Conservation (phyloP, 2,797 vertebrate genomes). For the Poecilia velifera region DNA sequence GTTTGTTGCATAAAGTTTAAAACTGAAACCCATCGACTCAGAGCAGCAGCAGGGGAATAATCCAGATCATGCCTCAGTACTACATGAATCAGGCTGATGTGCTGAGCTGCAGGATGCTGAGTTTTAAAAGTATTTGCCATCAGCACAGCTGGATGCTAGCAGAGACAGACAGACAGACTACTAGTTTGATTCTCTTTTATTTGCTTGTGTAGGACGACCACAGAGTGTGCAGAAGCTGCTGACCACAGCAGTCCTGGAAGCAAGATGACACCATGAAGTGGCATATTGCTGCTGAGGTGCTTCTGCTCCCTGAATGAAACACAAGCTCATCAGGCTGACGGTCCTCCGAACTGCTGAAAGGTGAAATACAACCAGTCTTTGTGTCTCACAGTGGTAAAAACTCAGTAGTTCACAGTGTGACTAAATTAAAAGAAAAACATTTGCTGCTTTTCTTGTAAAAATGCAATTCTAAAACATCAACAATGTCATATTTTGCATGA, state of each 20-base stretch:
- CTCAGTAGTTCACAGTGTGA: not conserved
- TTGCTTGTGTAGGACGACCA: slow-evolving; percentile 7
- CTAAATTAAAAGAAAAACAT: not conserved
- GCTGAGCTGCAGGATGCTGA: not conserved
- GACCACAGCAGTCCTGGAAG: slow-evolving; percentile 13
- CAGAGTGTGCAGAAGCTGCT: slow-evolving; percentile 3
- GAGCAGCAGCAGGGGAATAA: not conserved
- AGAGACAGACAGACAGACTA: not conserved
- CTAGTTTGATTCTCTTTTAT: slow-evolving; percentile 3
- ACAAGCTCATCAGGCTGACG: slow-evolving; percentile 8
- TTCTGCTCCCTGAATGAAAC: slow-evolving; percentile 21
- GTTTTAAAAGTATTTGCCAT: not conserved
- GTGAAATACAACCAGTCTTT: slow-evolving; percentile 4
- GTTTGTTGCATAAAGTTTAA: not conserved
- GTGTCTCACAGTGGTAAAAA: slow-evolving; percentile 3
- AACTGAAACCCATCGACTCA: not conserved
- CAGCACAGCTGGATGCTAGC: slow-evolving; percentile 1
- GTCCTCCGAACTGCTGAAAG: slow-evolving; percentile 18
- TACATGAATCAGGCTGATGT: not conserved
- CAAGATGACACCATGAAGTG: slow-evolving; percentile 17
- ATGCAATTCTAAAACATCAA: not conserved
- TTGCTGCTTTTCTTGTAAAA: not conserved
- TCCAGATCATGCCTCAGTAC: not conserved
- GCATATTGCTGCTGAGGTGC: slow-evolving; percentile 8
- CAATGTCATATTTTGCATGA: not conserved